phyloP scores from a whole-genome alignment of 2,113 vertebrate genomes.

The Polypterus senegalus region DNA sequence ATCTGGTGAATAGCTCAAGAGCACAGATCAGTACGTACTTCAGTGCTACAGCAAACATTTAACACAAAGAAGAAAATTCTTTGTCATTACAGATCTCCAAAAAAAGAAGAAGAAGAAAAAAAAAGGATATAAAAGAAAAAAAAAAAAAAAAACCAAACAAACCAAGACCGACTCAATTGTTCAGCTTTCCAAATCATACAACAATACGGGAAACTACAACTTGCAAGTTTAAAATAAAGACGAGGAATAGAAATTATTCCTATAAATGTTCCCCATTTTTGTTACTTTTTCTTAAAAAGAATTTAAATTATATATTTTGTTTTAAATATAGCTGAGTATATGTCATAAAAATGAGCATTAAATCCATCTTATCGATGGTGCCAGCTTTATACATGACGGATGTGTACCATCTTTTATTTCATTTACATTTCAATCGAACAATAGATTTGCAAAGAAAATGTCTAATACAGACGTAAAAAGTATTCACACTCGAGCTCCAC shows the following conservation, averaged over 20 bases:
- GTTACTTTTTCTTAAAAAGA: constrained; percentile 51
- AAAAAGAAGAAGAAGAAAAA: constrained; percentile 5
- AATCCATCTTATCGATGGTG: constrained; percentile 95
- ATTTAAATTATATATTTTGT: constrained; percentile 77
- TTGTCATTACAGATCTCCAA: constrained; percentile 47
- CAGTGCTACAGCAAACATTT: constrained; percentile 60
- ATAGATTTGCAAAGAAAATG: constrained; percentile 98
- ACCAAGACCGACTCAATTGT: constrained; percentile 41
- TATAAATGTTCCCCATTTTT: constrained; percentile 71
- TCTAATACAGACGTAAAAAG: constrained; percentile 99
- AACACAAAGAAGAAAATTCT: constrained; percentile 52
- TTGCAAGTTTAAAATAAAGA: constrained; percentile 78
- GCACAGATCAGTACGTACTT: constrained; percentile 48
- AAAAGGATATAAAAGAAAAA: too few species aligned
- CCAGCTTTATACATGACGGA: constrained; percentile 94
- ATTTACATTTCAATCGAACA: constrained; percentile 98
- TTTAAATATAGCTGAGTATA: constrained; percentile 70
- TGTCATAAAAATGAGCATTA: constrained; percentile 89
- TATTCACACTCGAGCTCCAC: constrained; percentile 89
- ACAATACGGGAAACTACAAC: constrained; percentile 75
- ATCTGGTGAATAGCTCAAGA: constrained; percentile 61
- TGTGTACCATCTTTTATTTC: constrained; percentile 95
- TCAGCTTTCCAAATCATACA: constrained; percentile 55
- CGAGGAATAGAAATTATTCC: constrained; percentile 88
- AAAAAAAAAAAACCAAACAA: constrained; percentile 6